Evolutionary conservation across 2,113 vertebrate species (phyloP).

Genomic region (Nothocercus julius): DNA sequence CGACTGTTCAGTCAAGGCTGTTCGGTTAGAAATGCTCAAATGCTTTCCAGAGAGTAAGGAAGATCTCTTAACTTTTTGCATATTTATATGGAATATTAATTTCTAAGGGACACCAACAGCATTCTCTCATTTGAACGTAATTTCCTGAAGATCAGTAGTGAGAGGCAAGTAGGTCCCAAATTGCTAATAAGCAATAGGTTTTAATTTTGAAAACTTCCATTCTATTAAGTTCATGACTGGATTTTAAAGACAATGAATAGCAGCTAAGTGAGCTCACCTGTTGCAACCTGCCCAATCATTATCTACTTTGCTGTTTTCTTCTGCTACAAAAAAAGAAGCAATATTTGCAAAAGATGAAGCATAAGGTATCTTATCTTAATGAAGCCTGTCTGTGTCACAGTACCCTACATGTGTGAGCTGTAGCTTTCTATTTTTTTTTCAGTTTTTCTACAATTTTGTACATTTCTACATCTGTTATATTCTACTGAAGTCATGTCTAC

Average conservation of each 20-base stretch:
- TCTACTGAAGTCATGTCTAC: not conserved
- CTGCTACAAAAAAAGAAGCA: not conserved
- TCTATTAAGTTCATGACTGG: constrained; percentile 19
- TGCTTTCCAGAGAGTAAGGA: too few species aligned
- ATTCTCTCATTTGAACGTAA: too few species aligned
- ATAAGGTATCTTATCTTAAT: not conserved
- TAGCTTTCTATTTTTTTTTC: not conserved
- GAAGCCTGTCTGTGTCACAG: not conserved
- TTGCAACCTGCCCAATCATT: constrained; percentile 3
- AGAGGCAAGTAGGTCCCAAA: not conserved
- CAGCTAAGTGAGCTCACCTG: constrained; percentile 58
- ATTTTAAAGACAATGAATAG: constrained; percentile 45
- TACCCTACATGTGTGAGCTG: not conserved
- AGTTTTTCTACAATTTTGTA: not conserved
- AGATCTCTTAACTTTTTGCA: too few species aligned
- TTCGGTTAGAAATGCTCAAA: too few species aligned
- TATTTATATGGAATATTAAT: not conserved
- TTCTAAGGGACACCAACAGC: not conserved
- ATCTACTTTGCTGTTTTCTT: not conserved
- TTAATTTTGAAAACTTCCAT: constrained; percentile 50
- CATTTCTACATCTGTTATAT: not conserved
- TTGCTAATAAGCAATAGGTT: constrained; percentile 3
- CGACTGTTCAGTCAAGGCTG: too few species aligned
- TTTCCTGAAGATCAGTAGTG: not conserved
- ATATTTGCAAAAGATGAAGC: not conserved